phyloP scores from a whole-genome alignment of 2,797 vertebrate genomes.

The Rhinella marina region DNA sequence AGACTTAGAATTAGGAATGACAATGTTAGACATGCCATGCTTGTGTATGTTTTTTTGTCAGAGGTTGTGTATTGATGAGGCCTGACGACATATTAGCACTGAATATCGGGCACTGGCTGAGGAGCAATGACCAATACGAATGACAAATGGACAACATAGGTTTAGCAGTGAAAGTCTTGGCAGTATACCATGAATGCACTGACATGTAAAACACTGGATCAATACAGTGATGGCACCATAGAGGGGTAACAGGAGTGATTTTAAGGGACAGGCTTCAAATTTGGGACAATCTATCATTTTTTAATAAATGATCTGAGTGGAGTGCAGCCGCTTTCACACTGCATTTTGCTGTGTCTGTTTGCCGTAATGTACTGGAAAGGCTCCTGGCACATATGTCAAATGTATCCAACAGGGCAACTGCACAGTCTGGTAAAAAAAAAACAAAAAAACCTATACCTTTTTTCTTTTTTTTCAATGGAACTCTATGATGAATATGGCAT shows the following conservation, averaged over 20 bases:
- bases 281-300: not conserved
- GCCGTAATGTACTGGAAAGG: too few species aligned
- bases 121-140: not conserved
- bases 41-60: too few species aligned
- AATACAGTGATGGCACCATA: not conserved
- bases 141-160: not conserved
- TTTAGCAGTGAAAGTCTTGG: not conserved
- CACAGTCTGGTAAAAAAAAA: too few species aligned
- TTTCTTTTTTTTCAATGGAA: too few species aligned
- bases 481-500: too few species aligned
- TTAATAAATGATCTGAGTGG: not conserved
- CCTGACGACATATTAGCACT: not conserved
- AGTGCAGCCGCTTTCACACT: too few species aligned
- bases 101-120: not conserved
- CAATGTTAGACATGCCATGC: not conserved
- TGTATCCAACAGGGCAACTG: too few species aligned
- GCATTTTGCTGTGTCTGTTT: too few species aligned
- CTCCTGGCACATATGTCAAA: too few species aligned
- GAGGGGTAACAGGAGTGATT: not conserved
- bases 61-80: not conserved
- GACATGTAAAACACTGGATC: not conserved
- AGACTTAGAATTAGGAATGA: not conserved
- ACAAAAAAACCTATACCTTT: too few species aligned
- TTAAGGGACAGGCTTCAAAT: not conserved
- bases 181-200: not conserved